Conservation (phyloP, 2,113 vertebrate species). For the Pseudonaja textilis region DNA sequence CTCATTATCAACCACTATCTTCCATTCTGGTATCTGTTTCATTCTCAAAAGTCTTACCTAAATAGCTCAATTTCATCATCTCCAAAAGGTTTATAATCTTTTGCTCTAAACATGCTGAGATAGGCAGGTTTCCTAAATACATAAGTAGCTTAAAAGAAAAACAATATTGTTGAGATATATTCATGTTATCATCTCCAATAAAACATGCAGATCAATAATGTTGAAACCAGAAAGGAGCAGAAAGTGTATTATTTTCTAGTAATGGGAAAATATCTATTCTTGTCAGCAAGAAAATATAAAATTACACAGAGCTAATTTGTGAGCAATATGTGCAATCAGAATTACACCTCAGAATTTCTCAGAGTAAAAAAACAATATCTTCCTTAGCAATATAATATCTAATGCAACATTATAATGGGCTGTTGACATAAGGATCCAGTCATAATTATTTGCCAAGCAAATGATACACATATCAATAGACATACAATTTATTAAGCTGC, state of each 20-base stretch:
- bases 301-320: neutral
- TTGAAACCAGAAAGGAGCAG: neutral
- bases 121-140: constrained; percentile 98
- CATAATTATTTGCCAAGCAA: neutral
- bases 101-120: constrained; percentile 91
- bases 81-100: constrained; percentile 88
- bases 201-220: neutral
- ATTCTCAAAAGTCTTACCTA: constrained; percentile 76
- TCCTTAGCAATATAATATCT: neutral
- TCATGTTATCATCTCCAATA: constrained; percentile 10
- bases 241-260: neutral
- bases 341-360: neutral
- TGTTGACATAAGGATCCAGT: neutral
- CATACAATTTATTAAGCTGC: neutral
- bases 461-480: neutral
- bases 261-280: neutral
- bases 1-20: neutral
- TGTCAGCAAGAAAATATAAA: neutral
- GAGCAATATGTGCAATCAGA: neutral
- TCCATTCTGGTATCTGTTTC: neutral
- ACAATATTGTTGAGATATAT: constrained; percentile 42
- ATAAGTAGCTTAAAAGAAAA: constrained; percentile 83
- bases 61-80: constrained; percentile 85
- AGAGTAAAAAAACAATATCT: neutral
- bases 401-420: neutral